Evolutionary conservation across 2,888 invertebrate species (phyloP).

Genomic region (Hesperia comma): DNA sequence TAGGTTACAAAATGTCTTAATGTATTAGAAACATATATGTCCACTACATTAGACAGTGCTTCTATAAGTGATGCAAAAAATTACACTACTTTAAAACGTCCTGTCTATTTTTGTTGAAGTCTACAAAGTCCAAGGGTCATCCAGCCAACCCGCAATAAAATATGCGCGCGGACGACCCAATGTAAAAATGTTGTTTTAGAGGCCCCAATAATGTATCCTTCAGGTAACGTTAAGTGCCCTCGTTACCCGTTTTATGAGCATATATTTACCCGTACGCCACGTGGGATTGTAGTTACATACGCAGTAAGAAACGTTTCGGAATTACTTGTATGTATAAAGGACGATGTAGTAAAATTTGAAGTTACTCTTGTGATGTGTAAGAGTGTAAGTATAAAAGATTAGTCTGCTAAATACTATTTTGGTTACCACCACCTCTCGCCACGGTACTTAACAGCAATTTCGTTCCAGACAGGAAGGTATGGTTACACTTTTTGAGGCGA

Average conservation of each 20-base stretch:
- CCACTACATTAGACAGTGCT: too few species aligned
- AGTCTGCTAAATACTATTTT: too few species aligned
- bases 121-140: conserved; percentile 75
- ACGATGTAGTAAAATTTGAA: neutral
- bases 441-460: too few species aligned
- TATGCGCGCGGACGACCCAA: conserved; percentile 73
- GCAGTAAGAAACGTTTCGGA: neutral
- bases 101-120: conserved; percentile 45
- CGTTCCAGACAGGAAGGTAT: too few species aligned
- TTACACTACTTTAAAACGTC: neutral
- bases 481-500: too few species aligned
- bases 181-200: conserved; percentile 82
- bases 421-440: too few species aligned
- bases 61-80: too few species aligned
- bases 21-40: too few species aligned
- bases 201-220: conserved; percentile 78
- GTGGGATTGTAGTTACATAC: conserved; percentile 1
- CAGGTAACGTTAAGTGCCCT: conserved; percentile 74
- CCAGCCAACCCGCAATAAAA: conserved; percentile 77
- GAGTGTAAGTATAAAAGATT: too few species aligned
- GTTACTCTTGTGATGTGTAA: too few species aligned
- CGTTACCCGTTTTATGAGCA: conserved; percentile 55
- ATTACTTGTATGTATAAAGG: neutral
- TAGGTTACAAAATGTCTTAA: too few species aligned
- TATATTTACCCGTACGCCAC: neutral